These are phyloP conservation scores for Reinhardtius hippoglossoides DNA, from an alignment of 2,113 vertebrate genomes.

Conservation along the genomic window DNA sequence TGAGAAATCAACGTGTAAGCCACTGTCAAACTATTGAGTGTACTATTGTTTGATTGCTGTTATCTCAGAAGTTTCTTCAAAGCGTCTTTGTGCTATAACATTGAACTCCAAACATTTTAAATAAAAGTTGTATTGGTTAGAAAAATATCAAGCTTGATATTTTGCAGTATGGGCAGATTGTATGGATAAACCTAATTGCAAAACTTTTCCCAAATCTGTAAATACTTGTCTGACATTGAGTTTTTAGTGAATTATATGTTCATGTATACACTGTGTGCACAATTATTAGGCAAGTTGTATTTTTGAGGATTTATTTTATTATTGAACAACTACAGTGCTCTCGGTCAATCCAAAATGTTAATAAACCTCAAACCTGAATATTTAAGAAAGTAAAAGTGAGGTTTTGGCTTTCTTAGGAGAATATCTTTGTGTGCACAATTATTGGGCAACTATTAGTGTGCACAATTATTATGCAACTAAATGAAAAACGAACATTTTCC, in stretches of 20 bases:
- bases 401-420: too few species aligned
- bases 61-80: not conserved
- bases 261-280: too few species aligned
- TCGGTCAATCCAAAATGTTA: too few species aligned
- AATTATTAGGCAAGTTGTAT: too few species aligned
- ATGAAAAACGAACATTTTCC: too few species aligned
- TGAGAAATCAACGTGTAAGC: slow-evolving; percentile 4
- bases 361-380: too few species aligned
- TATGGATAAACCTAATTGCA: not conserved
- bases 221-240: not conserved
- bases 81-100: not conserved
- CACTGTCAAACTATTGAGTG: not conserved
- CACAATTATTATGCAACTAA: too few species aligned
- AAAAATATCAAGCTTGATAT: not conserved
- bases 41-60: slow-evolving; percentile 8
- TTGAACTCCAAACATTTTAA: not conserved
- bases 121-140: not conserved
- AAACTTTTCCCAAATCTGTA: not conserved
- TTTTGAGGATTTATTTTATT: too few species aligned
- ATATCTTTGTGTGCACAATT: too few species aligned
- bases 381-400: too few species aligned
- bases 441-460: too few species aligned
- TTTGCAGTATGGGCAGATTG: not conserved
- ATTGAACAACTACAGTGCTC: too few species aligned
- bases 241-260: not conserved